Evolutionary conservation across 2,888 invertebrate species (phyloP).

Genomic region (Machimus atricapillus): DNA sequence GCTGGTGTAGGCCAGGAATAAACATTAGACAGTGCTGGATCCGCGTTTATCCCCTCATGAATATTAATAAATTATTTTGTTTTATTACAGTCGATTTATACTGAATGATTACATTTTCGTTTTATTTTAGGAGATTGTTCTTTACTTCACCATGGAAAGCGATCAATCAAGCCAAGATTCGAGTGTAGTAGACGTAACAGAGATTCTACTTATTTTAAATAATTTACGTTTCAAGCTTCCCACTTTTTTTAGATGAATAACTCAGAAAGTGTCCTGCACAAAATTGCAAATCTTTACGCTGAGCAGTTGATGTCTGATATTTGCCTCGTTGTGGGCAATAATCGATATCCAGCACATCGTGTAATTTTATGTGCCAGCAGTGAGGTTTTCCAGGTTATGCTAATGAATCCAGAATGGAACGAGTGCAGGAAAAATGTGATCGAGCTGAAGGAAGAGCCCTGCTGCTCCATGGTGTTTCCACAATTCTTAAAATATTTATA

Average conservation of each 20-base stretch:
- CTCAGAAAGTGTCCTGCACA: conserved; percentile 79
- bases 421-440: conserved; percentile 87
- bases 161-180: conserved; percentile 51
- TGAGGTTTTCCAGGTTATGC: conserved; percentile 97
- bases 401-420: conserved; percentile 92
- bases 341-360: conserved; percentile 86
- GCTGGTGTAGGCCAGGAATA: not conserved
- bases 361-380: conserved; percentile 92
- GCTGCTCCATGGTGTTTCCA: conserved; percentile 84
- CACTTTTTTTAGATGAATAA: conserved; percentile 76
- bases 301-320: conserved; percentile 91
- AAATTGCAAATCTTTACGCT: conserved; percentile 83
- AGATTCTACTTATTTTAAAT: not conserved
- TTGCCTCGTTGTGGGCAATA: conserved; percentile 80
- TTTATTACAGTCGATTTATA: not conserved
- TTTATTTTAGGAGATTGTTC: not conserved
- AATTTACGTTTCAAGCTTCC: not conserved
- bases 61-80: too few relatives aligned
- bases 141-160: conserved; percentile 32
- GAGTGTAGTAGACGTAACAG: conserved; percentile 50
- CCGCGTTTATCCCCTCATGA: too few relatives aligned
- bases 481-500: conserved; percentile 87
- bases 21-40: too few relatives aligned
- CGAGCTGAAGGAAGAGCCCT: conserved; percentile 83
- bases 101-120: not conserved